Evolutionary conservation across 2,888 invertebrate species (phyloP).

Genomic region (Neoscelio sp.): DNA sequence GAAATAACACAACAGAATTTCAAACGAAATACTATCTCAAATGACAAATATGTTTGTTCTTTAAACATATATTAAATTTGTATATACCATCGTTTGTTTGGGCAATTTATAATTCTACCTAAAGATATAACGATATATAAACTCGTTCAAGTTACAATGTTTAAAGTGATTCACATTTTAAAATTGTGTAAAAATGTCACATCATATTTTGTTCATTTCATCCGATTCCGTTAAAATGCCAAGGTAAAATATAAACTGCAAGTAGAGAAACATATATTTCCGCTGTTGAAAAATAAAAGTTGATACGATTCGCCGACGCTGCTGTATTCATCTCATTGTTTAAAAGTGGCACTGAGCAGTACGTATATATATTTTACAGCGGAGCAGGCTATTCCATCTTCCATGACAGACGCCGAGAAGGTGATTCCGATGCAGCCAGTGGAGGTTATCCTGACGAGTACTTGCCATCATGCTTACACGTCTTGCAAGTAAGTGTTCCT

Average conservation of each 20-base stretch:
- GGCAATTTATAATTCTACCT: no score
- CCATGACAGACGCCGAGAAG: slow-evolving; percentile 69
- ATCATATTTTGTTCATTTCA: no score
- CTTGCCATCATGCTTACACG: slow-evolving; percentile 90
- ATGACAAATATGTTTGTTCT: no score
- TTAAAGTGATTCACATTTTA: no score
- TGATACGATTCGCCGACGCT: background rate
- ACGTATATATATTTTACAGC: slow-evolving; percentile 60
- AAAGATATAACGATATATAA: no score
- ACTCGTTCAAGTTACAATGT: no score
- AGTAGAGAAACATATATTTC: background rate
- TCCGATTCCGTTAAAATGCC: no score
- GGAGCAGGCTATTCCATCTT: slow-evolving; percentile 70
- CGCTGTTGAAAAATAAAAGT: slow-evolving; percentile 5
- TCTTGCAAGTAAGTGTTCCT: slow-evolving; percentile 80
- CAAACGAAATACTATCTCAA: no score
- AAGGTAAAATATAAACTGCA: background rate
- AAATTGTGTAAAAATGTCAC: no score
- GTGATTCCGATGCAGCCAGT: slow-evolving; percentile 84
- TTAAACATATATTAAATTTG: no score
- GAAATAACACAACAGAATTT: no score
- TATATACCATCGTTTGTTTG: no score
- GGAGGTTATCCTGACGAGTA: slow-evolving; percentile 90
- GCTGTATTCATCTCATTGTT: slow-evolving; percentile 26
- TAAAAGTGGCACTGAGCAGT: slow-evolving; percentile 19